Evolutionary conservation across 2,797 vertebrate species (phyloP), one percentile per base, ranked within the genome.

Genomic region (Scleropages formosus): DNA sequence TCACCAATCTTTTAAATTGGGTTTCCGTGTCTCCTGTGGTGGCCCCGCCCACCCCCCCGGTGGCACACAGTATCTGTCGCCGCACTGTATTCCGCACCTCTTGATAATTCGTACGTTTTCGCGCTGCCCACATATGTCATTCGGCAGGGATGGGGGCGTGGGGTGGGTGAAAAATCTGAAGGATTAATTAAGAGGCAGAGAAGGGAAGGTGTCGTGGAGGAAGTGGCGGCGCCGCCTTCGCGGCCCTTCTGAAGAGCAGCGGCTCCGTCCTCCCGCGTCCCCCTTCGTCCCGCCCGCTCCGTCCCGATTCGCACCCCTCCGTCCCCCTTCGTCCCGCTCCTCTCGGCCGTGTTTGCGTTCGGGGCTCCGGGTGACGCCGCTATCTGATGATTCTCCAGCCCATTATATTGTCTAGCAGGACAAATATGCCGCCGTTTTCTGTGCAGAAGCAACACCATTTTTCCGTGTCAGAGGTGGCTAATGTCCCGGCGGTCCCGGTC

Each of bases 281-380:
- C n/a, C n/a, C n/a, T n/a, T n/a, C n/a, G n/a, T n/a, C 94, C 94
- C 95, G 94, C 91, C 91, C 91, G 91, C 89, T 92, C 93, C 95
- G 95, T 96, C 95, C 95, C 94, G 92, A 93, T 92, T 93, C 87
- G 92, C 92, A 89, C 93, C 94, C n/a, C 95, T 96, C 93, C 93
- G 96, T 95, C 93, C 89, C 92, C 89, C n/a, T n/a, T n/a, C n/a
- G n/a, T n/a, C n/a, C n/a, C n/a, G n/a, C n/a, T n/a, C 80, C 84
- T 91, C 88, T 92, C 92, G 95, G 94, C 94, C 95, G 98, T 98
- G 98, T 98, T 98, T 98, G 96, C 98, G 97, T 97, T 98, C 96
- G 98, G 98, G 96, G 95, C 97, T 98, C 98, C 95, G 98, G 98
- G 98, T 98, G 97, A 98, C 97, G 98, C 98, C 98, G 96, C 97